Base-by-base conservation (phyloP, 2,113 vertebrate species). In the Oceanites oceanicus region DNA sequence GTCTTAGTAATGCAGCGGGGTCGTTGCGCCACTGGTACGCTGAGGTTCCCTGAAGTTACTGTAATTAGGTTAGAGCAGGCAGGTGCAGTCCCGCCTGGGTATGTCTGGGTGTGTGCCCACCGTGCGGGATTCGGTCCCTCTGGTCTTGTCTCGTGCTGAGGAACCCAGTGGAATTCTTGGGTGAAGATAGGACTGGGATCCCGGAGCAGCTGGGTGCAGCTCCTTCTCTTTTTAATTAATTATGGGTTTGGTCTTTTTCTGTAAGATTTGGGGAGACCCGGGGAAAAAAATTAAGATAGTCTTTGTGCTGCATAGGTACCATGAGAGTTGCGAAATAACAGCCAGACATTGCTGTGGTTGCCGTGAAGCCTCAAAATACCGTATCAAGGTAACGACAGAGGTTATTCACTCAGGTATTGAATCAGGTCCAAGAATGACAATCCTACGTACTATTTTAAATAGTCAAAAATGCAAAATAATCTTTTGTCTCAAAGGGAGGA, bases 61-160 rank as follows among this genome's bases (percentile, higher is more conserved):
- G n/a, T 6, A 2, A 3, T 7, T 10, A 1, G 8, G 9, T 10
- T 20, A 7, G 18, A 6, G 1, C 12, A 4, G 61, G 18, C 5
- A 10, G 66, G 34, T 16, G 23, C 13, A 2, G 10, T 23, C 44
- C 66, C 4, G 0, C 4, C 10, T 2, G 73, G 32, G 1, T 30
- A 0, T 7, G 32, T 6, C 22, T 16, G n/a, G 50, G 4, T 7
- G 0, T 2, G 6, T 19, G 21, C 40, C 67, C 53, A 3, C 29
- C 6, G 1, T 13, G 52, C 34, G 2, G 61, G 14, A 2, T 13
- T 17, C 8, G 0, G 19, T 17, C 26, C 9, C 29, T 8, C 23
- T 16, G 16, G 21, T 9, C 70, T 18, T 19, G 11, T 30, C 81
- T 44, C 26, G 0, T 15, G 32, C 20, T 7, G 55, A 49, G 67